phyloP scores from a whole-genome alignment of 2,888 invertebrate species.

The Lucinisca nassula region DNA sequence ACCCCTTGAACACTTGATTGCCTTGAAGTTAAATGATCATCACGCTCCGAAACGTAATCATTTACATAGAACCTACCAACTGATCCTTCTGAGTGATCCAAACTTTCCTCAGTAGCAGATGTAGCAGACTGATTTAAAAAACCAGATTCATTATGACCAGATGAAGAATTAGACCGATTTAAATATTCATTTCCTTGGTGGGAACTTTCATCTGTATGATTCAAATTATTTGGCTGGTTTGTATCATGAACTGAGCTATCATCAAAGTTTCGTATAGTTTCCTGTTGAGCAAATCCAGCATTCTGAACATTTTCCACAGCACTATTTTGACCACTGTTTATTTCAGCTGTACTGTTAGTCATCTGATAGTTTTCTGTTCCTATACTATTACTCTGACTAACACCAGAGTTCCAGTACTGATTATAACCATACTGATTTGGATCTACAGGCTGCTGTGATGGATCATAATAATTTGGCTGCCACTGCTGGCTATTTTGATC shows the following conservation, averaged over 20 bases:
- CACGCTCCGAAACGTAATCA: conserved; percentile 39
- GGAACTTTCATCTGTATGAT: not conserved
- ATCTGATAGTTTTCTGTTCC: not conserved
- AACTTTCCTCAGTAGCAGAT: conserved; percentile 43
- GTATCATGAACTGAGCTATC: not conserved
- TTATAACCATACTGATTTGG: conserved; percentile 17
- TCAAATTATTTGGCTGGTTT: not conserved
- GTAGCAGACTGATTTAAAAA: conserved; percentile 51
- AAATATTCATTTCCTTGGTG: not conserved
- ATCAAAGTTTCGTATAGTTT: not conserved
- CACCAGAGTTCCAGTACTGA: conserved; percentile 45
- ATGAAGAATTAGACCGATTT: conserved; percentile 5
- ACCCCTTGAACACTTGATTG: not conserved
- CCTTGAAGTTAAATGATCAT: not conserved
- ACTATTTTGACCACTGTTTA: conserved; percentile 17
- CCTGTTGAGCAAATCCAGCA: not conserved
- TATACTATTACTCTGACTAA: not conserved
- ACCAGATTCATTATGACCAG: not conserved
- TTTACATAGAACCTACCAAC: conserved; percentile 66
- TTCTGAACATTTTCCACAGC: conserved; percentile 19
- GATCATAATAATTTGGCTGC: conserved; percentile 39
- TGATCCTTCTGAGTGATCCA: conserved; percentile 66
- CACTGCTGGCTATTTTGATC: conserved; percentile 54
- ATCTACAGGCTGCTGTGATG: conserved; percentile 17
- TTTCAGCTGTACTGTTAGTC: not conserved